Conservation (phyloP, 2,797 vertebrate genomes). For the Myioborus melanocephalus region DNA sequence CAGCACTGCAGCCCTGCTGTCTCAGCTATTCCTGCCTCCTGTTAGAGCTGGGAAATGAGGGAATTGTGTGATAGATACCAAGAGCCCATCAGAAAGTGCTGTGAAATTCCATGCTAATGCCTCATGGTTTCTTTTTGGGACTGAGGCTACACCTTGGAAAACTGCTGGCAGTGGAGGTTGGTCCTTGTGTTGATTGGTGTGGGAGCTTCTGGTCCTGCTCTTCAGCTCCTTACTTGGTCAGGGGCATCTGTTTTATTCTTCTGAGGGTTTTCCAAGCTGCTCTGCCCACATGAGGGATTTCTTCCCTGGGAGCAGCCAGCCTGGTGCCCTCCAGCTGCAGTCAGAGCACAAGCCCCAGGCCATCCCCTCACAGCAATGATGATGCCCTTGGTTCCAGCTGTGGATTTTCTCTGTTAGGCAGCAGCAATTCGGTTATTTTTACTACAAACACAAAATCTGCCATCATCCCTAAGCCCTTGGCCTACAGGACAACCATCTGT, state of each 20-base stretch:
- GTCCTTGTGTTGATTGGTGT: background rate
- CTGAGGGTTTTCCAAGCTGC: background rate
- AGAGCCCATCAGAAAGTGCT: background rate
- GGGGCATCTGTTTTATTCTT: background rate
- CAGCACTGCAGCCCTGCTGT: background rate
- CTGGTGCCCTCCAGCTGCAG: background rate
- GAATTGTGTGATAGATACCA: background rate
- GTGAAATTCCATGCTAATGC: background rate
- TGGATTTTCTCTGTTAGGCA: background rate
- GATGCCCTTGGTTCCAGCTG: accelerated
- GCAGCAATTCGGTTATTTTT: slow-evolving; percentile 21
- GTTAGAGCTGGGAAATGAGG: background rate
- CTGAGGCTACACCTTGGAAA: background rate
- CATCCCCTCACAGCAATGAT: accelerated
- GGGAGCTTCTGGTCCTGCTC: background rate
- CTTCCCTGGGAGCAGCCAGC: background rate
- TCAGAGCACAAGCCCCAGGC: accelerated
- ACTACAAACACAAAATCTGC: slow-evolving; percentile 23
- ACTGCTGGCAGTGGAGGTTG: background rate
- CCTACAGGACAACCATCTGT: slow-evolving; percentile 34
- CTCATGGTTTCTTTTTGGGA: background rate
- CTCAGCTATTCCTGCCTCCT: background rate
- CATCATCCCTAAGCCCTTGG: background rate
- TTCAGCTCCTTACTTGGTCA: background rate
- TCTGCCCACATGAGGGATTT: background rate